phyloP scores from a whole-genome alignment of 2,888 invertebrate species.

The Osmoderma eremita region DNA sequence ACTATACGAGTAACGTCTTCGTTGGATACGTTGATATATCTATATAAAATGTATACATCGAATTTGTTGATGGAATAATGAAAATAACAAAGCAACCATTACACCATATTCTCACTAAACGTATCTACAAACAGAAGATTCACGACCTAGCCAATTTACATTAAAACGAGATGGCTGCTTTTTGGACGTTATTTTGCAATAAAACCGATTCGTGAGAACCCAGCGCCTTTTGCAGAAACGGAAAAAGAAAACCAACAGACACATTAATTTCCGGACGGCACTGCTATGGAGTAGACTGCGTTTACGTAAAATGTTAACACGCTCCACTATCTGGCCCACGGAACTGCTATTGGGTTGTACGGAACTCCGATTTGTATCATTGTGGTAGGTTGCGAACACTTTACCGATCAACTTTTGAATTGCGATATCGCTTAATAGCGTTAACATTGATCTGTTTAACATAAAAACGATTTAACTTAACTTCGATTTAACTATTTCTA shows the following conservation, averaged over 20 bases:
- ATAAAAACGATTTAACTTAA: too few species aligned
- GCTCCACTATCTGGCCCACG: conserved; percentile 8
- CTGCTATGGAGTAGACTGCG: conserved; percentile 31
- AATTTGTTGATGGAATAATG: too few species aligned
- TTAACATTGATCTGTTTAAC: too few species aligned
- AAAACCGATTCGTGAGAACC: conserved; percentile 15
- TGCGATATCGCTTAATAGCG: too few species aligned
- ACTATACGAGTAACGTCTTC: too few species aligned
- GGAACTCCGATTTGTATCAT: conserved; percentile 23
- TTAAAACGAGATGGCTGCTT: not conserved
- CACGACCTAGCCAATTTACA: conserved; percentile 4
- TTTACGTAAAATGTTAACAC: conserved; percentile 34
- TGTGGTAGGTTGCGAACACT: conserved; percentile 16
- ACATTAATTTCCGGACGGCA: conserved; percentile 42
- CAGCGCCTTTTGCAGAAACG: conserved; percentile 10
- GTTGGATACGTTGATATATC: too few species aligned
- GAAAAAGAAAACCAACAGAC: conserved; percentile 27
- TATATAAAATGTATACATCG: too few species aligned
- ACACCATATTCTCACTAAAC: too few species aligned
- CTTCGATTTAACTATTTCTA: too few species aligned
- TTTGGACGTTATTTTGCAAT: conserved; percentile 13
- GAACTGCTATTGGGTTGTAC: conserved; percentile 11
- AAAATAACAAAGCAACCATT: too few species aligned
- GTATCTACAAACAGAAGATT: not conserved
- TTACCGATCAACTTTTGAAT: not conserved